Percentiles rank a stretch among this genome's conserved stretches.
Evolutionary conservation across 2,113 vertebrate genomes (phyloP).

Genomic region (Pelobates fuscus): DNA sequence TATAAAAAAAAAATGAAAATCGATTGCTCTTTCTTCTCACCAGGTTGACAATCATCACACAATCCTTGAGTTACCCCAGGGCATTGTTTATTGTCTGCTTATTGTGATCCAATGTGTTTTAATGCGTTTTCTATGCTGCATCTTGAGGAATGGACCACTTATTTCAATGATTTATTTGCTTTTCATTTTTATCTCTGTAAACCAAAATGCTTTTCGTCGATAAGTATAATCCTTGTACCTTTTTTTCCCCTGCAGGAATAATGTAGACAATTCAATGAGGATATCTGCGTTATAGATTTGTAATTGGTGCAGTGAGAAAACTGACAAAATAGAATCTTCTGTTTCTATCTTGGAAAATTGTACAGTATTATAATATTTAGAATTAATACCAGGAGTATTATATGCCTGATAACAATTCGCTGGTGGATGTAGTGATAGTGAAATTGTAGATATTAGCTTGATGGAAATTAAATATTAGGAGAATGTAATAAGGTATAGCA

Average conservation of each 20-base stretch:
- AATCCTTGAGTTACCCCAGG: not conserved
- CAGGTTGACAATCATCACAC: slow-evolving; percentile 8
- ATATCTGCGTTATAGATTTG: slow-evolving; percentile 12
- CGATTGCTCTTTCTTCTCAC: too few relatives aligned
- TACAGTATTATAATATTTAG: slow-evolving; percentile 19
- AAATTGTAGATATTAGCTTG: too few relatives aligned
- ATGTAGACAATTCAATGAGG: slow-evolving; percentile 22
- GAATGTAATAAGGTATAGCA: too few relatives aligned
- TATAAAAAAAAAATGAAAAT: not conserved
- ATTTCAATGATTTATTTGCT: slow-evolving; percentile 41
- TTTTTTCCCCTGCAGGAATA: slow-evolving; percentile 27
- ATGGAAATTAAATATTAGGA: too few relatives aligned
- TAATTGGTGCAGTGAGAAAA: slow-evolving; percentile 25
- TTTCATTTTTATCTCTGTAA: slow-evolving; percentile 38
- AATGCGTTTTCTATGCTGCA: slow-evolving; percentile 30
- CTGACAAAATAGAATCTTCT: slow-evolving; percentile 17
- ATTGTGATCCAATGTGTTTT: slow-evolving; percentile 31
- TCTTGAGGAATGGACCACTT: slow-evolving; percentile 37
- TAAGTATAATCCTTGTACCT: slow-evolving; percentile 41
- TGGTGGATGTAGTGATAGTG: too few relatives aligned
- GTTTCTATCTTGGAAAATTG: slow-evolving; percentile 25
- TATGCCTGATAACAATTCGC: too few relatives aligned
- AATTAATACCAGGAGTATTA: too few relatives aligned
- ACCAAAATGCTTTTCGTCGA: slow-evolving; percentile 41
- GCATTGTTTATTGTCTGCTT: slow-evolving; percentile 23